phyloP scores from a whole-genome alignment of 2,888 invertebrate genomes.

The Sinohyriopsis cumingii region DNA sequence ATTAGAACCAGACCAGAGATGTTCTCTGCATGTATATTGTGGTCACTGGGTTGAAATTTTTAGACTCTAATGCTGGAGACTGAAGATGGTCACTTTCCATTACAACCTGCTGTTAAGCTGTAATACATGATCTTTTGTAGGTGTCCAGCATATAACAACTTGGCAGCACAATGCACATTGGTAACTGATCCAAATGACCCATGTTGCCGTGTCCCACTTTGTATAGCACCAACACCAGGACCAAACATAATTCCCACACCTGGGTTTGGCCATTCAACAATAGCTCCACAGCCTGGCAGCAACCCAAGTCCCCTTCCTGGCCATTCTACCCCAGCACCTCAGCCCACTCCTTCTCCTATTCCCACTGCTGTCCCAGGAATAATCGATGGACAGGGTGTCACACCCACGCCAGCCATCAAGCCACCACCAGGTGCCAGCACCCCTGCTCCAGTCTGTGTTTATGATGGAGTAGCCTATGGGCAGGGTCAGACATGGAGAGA shows the following conservation, averaged over 20 bases:
- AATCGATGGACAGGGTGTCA: constrained; percentile 47
- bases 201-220: constrained; percentile 51
- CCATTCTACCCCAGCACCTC: constrained; percentile 2
- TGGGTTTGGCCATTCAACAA: constrained; percentile 7
- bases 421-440: constrained; percentile 28
- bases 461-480: constrained; percentile 48
- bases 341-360: constrained; percentile 24
- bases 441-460: constrained; percentile 46
- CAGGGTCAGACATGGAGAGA: constrained; percentile 54
- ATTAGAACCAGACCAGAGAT: too few species aligned
- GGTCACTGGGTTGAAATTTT: too few species aligned
- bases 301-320: background rate
- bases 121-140: constrained; percentile 16
- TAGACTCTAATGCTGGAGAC: background rate
- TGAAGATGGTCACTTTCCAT: background rate
- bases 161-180: constrained; percentile 44
- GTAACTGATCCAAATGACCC: constrained; percentile 50
- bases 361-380: constrained; percentile 43
- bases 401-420: constrained; percentile 26
- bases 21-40: too few species aligned
- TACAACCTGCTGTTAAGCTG: background rate
- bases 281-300: constrained; percentile 4
- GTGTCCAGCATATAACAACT: constrained; percentile 43
- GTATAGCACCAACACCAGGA: constrained; percentile 37
- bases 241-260: constrained; percentile 24